Percentiles rank a stretch among this genome's conserved stretches.
Evolutionary conservation across 2,888 invertebrate genomes (phyloP).

Genomic region (Gisinianus flammeolus): DNA sequence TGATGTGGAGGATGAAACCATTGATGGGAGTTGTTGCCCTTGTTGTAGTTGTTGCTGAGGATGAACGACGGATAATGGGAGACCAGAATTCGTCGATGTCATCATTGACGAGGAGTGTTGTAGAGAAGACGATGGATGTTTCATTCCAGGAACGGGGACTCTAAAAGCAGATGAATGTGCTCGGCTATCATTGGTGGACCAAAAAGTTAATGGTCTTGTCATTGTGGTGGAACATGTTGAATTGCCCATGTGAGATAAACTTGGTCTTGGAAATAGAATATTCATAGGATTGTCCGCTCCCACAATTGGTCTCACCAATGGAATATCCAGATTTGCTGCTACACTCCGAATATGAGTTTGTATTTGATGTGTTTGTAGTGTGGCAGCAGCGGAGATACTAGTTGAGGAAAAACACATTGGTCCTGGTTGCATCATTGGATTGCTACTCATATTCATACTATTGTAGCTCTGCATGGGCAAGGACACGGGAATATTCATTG

Average conservation of each 20-base stretch:
- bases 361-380: slow-evolving; percentile 58
- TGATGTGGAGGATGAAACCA: slow-evolving; percentile 25
- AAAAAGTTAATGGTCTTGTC: slow-evolving; percentile 17
- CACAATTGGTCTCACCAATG: slow-evolving; percentile 54
- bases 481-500: slow-evolving; percentile 51
- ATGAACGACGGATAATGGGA: slow-evolving; percentile 53
- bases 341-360: slow-evolving; percentile 54
- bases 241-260: slow-evolving; percentile 9
- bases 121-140: neutral
- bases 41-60: slow-evolving; percentile 46
- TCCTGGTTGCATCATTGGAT: slow-evolving; percentile 39
- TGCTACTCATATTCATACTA: slow-evolving; percentile 38
- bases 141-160: slow-evolving; percentile 47
- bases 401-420: slow-evolving; percentile 44
- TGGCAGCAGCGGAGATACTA: slow-evolving; percentile 50
- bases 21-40: slow-evolving; percentile 35
- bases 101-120: neutral
- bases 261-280: slow-evolving; percentile 33
- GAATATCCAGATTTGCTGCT: slow-evolving; percentile 58
- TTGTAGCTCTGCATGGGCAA: slow-evolving; percentile 36
- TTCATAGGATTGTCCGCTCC: slow-evolving; percentile 33
- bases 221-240: neutral
- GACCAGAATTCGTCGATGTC: slow-evolving; percentile 17
- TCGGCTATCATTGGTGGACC: slow-evolving; percentile 2
- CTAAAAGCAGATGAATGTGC: slow-evolving; percentile 56